Evolutionary conservation across 2,797 vertebrate genomes (phyloP).

Genomic region (Malacoraja senta): DNA sequence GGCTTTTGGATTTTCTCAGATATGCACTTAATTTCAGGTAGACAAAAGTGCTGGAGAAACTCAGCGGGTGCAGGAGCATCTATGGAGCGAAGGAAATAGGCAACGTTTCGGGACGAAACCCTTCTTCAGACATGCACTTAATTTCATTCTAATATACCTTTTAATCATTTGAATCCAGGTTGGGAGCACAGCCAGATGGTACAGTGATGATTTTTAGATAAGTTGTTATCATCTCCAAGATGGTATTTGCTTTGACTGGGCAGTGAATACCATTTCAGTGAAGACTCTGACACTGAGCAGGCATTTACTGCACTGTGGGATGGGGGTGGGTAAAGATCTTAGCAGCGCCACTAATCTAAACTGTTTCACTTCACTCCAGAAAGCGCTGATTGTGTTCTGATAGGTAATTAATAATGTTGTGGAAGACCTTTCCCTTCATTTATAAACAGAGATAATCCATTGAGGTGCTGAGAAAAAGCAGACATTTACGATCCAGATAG

Average conservation of each 20-base stretch:
- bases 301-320: neutral
- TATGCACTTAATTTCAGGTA: neutral
- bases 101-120: too few species aligned
- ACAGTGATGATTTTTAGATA: neutral
- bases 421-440: slow-evolving; percentile 1
- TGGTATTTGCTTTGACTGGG: neutral
- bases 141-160: neutral
- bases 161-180: neutral
- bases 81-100: too few species aligned
- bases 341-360: neutral
- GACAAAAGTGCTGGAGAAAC: too few species aligned
- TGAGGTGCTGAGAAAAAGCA: slow-evolving; percentile 1
- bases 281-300: neutral
- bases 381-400: neutral
- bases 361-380: neutral
- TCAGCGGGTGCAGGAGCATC: too few species aligned
- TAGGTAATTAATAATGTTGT: slow-evolving; percentile 13
- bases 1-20: neutral
- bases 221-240: neutral
- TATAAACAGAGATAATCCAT: slow-evolving; percentile 16
- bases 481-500: neutral
- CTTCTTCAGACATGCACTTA: neutral
- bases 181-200: neutral
- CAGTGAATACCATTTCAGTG: neutral
- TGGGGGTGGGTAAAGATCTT: neutral